Evolutionary conservation across 2,888 invertebrate genomes (phyloP).

Genomic region (Tryphoninae sp.): DNA sequence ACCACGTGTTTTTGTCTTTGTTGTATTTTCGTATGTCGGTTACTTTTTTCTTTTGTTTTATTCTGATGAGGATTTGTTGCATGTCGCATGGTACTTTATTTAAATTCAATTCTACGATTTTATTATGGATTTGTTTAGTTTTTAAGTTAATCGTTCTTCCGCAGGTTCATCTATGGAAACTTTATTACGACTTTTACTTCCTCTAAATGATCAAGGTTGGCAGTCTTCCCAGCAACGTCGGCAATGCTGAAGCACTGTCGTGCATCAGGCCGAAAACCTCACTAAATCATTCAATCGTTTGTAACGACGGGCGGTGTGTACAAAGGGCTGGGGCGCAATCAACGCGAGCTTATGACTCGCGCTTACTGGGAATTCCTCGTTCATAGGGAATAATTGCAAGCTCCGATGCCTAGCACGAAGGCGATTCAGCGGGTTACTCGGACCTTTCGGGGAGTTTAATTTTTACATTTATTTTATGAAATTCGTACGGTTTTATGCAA

Average conservation of each 20-base stretch:
- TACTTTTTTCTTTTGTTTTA: not conserved
- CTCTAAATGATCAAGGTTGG: no score
- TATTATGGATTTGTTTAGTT: not conserved
- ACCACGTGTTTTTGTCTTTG: not conserved
- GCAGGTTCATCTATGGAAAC: no score
- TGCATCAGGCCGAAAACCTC: no score
- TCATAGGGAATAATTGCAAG: slow-evolving; percentile 83
- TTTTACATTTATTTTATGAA: no score
- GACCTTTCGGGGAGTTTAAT: not conserved
- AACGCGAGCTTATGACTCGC: slow-evolving; percentile 70
- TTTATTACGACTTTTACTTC: no score
- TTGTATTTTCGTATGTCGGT: not conserved
- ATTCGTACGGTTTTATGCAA: no score
- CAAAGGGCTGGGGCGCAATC: slow-evolving; percentile 84
- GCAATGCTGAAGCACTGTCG: no score
- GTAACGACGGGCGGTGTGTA: no score
- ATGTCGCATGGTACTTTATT: not conserved
- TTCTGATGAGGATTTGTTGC: not conserved
- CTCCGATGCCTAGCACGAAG: slow-evolving; percentile 75
- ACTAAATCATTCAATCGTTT: no score
- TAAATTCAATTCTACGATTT: not conserved
- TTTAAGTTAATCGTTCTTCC: no score
- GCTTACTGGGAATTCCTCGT: slow-evolving; percentile 87
- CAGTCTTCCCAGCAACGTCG: no score
- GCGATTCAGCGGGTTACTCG: no score